These are phyloP conservation scores for Tauraco hartlaubi DNA, from an alignment of 2,797 vertebrate genomes.

Conservation along the genomic window DNA sequence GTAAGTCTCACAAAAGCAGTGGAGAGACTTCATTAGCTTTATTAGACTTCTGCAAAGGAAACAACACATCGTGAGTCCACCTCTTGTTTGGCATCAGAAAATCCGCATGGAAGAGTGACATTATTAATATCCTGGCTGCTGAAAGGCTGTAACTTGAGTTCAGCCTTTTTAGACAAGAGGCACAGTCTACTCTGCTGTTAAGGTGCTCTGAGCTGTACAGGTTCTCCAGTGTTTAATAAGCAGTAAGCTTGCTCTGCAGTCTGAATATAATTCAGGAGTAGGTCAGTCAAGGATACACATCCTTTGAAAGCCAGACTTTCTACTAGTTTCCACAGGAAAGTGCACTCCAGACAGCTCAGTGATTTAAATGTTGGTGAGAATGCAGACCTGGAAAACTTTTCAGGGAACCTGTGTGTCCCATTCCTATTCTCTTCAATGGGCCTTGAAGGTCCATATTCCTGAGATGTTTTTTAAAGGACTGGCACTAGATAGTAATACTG, in stretches of 20 bases:
- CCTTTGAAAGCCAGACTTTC: background rate
- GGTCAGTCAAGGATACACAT: background rate
- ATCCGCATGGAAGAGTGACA: background rate
- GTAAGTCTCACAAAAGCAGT: background rate
- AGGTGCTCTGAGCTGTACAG: background rate
- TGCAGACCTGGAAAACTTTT: background rate
- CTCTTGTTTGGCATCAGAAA: background rate
- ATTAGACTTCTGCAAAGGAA: background rate
- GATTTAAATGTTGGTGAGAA: background rate
- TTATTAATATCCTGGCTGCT: background rate
- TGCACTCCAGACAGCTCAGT: background rate
- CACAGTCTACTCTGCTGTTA: background rate
- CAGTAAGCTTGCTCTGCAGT: background rate
- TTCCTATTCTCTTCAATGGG: background rate
- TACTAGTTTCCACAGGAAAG: background rate
- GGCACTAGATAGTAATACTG: background rate
- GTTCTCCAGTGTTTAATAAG: background rate
- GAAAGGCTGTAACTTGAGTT: background rate
- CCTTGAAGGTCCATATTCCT: background rate
- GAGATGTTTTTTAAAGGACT: background rate
- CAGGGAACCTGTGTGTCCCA: background rate
- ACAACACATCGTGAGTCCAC: fast-evolving
- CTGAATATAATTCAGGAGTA: background rate
- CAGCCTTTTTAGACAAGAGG: background rate
- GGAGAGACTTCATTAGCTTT: background rate